These are phyloP conservation scores for Chiloscyllium punctatum DNA, from an alignment of 2,797 vertebrate species.

Conservation along the genomic window DNA sequence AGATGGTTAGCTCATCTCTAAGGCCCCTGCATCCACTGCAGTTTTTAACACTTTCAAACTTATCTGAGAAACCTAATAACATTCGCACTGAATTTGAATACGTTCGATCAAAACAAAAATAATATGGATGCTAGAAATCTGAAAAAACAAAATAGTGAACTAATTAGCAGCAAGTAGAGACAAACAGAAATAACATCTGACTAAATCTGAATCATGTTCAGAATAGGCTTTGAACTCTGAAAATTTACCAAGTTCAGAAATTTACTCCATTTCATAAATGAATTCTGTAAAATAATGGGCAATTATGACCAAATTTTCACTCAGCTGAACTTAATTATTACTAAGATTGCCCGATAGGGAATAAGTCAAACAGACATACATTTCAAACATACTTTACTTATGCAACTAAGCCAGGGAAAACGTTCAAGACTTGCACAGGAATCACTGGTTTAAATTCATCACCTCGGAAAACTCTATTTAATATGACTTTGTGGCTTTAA, in stretches of 20 bases:
- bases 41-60: neutral
- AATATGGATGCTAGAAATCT: neutral
- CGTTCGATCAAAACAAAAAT: too few species aligned
- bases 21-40: neutral
- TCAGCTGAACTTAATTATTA: neutral
- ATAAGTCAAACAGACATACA: neutral
- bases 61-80: neutral
- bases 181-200: neutral
- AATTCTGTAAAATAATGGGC: neutral
- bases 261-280: neutral
- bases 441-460: neutral
- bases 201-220: neutral
- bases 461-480: neutral
- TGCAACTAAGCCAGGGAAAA: neutral
- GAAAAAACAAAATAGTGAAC: neutral
- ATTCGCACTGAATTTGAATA: neutral
- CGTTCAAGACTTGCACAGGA: neutral
- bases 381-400: neutral
- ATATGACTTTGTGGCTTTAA: neutral
- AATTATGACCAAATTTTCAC: neutral
- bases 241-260: neutral
- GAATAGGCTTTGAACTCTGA: neutral
- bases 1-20: neutral
- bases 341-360: neutral
- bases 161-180: neutral